phyloP scores from a whole-genome alignment of 2,797 vertebrate genomes.

The Oreochromis mossambicus region DNA sequence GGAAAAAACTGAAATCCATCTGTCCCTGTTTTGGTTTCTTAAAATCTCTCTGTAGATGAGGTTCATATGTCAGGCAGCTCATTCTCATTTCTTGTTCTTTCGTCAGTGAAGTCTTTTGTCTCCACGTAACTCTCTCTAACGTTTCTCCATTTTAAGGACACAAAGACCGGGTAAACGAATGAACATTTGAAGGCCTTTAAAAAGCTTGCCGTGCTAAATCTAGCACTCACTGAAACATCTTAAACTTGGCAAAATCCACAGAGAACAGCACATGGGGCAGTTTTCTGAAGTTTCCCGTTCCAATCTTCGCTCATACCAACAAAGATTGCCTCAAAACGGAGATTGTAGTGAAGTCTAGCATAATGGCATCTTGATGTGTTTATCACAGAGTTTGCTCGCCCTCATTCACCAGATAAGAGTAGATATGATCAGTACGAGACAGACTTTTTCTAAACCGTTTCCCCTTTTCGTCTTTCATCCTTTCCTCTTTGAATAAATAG shows the following conservation, averaged over 20 bases:
- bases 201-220: neutral
- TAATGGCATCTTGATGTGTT: constrained; percentile 40
- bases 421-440: constrained; percentile 38
- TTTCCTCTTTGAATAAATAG: constrained; percentile 7
- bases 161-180: neutral
- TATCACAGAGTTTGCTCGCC: constrained; percentile 27
- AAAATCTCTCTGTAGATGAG: constrained; percentile 12
- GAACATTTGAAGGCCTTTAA: neutral
- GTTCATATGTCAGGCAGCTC: neutral
- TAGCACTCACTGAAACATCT: constrained; percentile 6
- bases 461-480: constrained; percentile 21
- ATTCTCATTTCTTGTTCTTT: constrained; percentile 16
- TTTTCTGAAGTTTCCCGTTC: neutral
- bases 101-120: constrained; percentile 4
- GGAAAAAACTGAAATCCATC: neutral
- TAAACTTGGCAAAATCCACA: constrained; percentile 7
- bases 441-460: constrained; percentile 39
- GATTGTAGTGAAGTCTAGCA: constrained; percentile 3
- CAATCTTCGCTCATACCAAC: neutral
- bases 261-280: neutral
- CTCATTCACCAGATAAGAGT: constrained; percentile 51
- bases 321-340: constrained; percentile 4
- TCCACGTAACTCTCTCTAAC: neutral
- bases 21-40: constrained; percentile 2
- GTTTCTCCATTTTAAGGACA: constrained; percentile 10